Base-by-base conservation (phyloP, 2,888 invertebrate species). In the Anoncus sp. region DNA sequence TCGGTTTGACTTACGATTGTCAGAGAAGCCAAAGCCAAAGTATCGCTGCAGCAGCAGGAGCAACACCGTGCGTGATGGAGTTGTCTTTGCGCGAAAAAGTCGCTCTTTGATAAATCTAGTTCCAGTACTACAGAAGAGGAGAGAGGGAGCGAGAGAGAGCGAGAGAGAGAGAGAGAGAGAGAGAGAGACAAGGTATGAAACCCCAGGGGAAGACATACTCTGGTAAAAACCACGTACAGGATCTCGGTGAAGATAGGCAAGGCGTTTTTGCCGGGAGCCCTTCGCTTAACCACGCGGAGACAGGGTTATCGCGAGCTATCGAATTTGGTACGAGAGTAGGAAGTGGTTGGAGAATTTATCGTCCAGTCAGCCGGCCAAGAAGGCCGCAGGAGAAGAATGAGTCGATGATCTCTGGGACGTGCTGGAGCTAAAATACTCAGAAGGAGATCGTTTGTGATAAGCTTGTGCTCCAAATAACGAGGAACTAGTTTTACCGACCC, bases 231-330 rank as follows among this genome's bases (percentile, higher is more conserved):
- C 74, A 62, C 75, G 80, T 81, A 79, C 81, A 80, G 82, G 79
- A 80, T 81, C 70, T 80, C 75, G 73, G 79, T 20, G 74, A 74
- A 78, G 74, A 76, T 76, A 76, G 65, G 70, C 66, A 40, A 78
- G 77, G 65, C 74, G 79, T 83, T 85, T 85, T 82, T 85, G 82
- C 81, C 70, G 70, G 59, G 55, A 78, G 77, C 55, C 60, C 66
- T 62, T 70, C 74, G 74, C 70, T 70, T 72, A 77, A 80, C 81
- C 81, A 75, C 81, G 80, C 77, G 53, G 66, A 67, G 81, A 85
- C 82, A 77, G 81, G 83, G 82, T 85, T 85, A 85, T 83, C 84
- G 77, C 71, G 65, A 78, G 83, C 82, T 83, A 83, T 84, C 85
- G 84, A 83, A 84, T 78, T 78, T 70, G 83, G 82, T 81, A 78